Evolutionary conservation across 2,113 vertebrate genomes (phyloP).

Genomic region (Odobenus rosmarus): DNA sequence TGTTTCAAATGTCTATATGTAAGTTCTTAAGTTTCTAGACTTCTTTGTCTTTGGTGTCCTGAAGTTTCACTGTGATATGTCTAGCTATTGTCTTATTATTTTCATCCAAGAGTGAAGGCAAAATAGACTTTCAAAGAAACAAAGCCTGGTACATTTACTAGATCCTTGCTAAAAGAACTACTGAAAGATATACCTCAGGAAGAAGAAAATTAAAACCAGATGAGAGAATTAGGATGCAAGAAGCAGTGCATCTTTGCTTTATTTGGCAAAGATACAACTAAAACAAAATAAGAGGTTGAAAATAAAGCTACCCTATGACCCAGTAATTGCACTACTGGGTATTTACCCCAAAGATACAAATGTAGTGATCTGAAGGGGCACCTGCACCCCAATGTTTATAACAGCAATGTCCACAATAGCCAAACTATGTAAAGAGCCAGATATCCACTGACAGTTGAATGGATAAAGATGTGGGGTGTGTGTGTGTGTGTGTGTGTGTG

Average conservation of each 20-base stretch:
- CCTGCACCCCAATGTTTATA: no score
- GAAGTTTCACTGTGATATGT: not conserved
- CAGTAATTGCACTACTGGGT: no score
- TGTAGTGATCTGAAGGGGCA: no score
- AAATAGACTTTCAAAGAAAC: not conserved
- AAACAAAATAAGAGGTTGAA: not conserved
- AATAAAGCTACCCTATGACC: no score
- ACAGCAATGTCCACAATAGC: no score
- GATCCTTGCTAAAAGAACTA: not conserved
- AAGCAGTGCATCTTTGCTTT: not conserved
- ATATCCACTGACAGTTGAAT: no score
- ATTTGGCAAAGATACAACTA: not conserved
- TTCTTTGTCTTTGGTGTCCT: not conserved
- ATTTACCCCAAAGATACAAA: no score
- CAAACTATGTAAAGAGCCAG: no score
- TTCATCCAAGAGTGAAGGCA: not conserved
- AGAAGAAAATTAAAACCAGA: not conserved
- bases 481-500: no score
- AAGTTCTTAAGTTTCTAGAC: not conserved
- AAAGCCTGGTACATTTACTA: not conserved
- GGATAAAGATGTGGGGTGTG: no score
- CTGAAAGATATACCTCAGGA: not conserved
- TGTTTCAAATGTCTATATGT: not conserved
- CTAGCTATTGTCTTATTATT: not conserved
- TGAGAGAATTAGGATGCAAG: not conserved